Percentiles rank a stretch among this genome's conserved stretches.
Conservation (phyloP, 2,888 invertebrate species). For the Diachrysia chrysitis region DNA sequence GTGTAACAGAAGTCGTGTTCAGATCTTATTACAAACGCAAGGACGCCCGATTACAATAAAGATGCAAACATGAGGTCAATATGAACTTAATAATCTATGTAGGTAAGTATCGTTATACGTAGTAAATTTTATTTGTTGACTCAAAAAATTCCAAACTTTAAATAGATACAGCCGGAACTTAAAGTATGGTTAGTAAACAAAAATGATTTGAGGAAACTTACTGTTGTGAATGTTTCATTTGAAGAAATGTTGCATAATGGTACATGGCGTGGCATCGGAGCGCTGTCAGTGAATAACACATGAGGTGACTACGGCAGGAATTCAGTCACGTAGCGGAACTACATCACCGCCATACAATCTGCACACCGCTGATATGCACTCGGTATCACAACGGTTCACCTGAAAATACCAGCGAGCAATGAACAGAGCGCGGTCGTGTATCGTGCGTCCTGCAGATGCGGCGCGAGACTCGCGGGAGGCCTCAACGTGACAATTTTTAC, state of each 20-base stretch:
- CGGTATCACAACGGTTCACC: slow-evolving; percentile 62
- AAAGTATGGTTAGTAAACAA: slow-evolving; percentile 37
- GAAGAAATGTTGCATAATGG: slow-evolving; percentile 80
- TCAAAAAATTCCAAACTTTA: background rate
- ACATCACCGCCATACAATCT: slow-evolving; percentile 55
- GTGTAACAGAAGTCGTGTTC: slow-evolving; percentile 16
- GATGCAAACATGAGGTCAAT: slow-evolving; percentile 17
- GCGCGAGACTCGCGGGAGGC: slow-evolving; percentile 37
- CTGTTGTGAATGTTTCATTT: slow-evolving; percentile 66
- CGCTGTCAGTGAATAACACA: slow-evolving; percentile 67
- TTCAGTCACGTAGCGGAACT: slow-evolving; percentile 64
- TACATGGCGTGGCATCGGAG: slow-evolving; percentile 66
- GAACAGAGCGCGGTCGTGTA: slow-evolving; percentile 13
- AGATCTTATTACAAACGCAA: slow-evolving; percentile 16
- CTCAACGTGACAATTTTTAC: slow-evolving; percentile 50
- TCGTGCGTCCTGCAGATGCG: slow-evolving; percentile 25
- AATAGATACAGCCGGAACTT: background rate
- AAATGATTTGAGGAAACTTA: slow-evolving; percentile 69
- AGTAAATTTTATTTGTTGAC: background rate
- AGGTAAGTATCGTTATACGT: slow-evolving; percentile 7
- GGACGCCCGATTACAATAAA: slow-evolving; percentile 19
- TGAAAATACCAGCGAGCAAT: slow-evolving; percentile 56
- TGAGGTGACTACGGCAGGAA: slow-evolving; percentile 66
- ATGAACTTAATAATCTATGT: background rate
- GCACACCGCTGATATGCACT: slow-evolving; percentile 60